phyloP scores from a whole-genome alignment of 92 coral and sea anemone genomes.

The Meandrina meandrites region DNA sequence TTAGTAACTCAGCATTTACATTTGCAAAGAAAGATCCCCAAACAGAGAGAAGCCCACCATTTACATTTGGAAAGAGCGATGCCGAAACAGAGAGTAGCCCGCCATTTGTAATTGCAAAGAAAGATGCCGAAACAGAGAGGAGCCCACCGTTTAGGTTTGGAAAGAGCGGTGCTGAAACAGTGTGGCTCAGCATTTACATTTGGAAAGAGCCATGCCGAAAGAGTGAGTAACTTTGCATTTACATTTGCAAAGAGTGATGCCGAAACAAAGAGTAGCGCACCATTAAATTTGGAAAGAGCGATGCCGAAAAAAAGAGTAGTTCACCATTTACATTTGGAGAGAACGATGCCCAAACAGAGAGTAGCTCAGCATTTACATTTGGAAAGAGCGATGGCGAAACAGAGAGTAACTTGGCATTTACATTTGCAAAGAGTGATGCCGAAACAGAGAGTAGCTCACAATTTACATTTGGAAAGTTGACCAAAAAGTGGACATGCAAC shows the following conservation, averaged over 20 bases:
- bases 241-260: neutral
- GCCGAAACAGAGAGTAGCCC: too few species aligned
- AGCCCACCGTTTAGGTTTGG: too few species aligned
- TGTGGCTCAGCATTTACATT: neutral
- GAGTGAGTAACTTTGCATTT: neutral
- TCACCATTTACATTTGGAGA: too few species aligned
- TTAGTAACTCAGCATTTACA: neutral
- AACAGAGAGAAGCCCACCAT: neutral
- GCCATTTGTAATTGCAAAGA: too few species aligned
- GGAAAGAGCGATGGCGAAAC: too few species aligned
- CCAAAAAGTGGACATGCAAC: neutral
- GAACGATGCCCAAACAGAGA: neutral
- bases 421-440: too few species aligned
- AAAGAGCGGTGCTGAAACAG: too few species aligned
- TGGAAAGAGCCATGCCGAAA: neutral
- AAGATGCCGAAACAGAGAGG: too few species aligned
- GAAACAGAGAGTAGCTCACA: neutral
- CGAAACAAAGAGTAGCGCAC: neutral
- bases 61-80: neutral
- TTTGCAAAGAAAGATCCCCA: neutral
- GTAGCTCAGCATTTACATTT: neutral
- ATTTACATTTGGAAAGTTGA: neutral
- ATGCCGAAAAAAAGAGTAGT: too few species aligned
- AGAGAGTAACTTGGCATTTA: too few species aligned
- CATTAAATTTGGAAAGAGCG: neutral